A percentile compares a stretch with the other conserved stretches of the same genome.
Conservation (phyloP, 2,888 invertebrate genomes). For the Megastigmus dorsalis region DNA sequence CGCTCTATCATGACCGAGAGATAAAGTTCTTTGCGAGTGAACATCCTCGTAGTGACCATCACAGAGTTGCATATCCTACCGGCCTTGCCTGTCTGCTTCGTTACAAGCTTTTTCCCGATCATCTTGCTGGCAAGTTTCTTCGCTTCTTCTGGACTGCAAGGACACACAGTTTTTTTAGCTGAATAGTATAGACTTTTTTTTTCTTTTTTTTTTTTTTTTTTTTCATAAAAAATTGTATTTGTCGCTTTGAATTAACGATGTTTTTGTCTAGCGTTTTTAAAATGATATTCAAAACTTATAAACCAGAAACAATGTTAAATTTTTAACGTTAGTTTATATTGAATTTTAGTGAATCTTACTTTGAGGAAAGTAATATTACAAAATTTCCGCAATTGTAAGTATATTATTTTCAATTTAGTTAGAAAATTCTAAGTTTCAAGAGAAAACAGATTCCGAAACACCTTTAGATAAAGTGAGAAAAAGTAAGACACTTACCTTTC, state of each 20-base stretch:
- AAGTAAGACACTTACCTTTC: constrained; percentile 81
- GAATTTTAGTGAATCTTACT: background rate
- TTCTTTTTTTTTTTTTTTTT: background rate
- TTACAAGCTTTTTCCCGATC: constrained; percentile 91
- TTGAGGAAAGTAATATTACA: background rate
- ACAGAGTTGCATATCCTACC: constrained; percentile 93
- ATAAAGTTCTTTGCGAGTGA: constrained; percentile 95
- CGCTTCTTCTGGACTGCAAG: constrained; percentile 85
- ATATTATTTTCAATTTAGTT: too few species aligned
- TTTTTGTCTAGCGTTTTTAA: background rate
- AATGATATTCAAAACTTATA: background rate
- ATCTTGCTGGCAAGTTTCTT: constrained; percentile 86
- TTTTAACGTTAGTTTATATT: background rate
- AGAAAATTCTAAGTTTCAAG: background rate
- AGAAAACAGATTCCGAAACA: too few species aligned
- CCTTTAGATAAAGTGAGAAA: too few species aligned
- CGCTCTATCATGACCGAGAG: constrained; percentile 98
- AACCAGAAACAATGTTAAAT: background rate
- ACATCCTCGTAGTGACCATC: constrained; percentile 96
- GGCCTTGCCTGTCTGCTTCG: constrained; percentile 94
- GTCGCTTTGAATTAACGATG: background rate
- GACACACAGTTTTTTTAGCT: too few species aligned
- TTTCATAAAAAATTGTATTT: background rate
- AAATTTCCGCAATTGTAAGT: too few species aligned
- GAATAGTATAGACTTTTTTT: background rate